These are phyloP conservation scores for Anas capensis DNA, from an alignment of 2,797 vertebrate genomes.

Conservation along the genomic window DNA sequence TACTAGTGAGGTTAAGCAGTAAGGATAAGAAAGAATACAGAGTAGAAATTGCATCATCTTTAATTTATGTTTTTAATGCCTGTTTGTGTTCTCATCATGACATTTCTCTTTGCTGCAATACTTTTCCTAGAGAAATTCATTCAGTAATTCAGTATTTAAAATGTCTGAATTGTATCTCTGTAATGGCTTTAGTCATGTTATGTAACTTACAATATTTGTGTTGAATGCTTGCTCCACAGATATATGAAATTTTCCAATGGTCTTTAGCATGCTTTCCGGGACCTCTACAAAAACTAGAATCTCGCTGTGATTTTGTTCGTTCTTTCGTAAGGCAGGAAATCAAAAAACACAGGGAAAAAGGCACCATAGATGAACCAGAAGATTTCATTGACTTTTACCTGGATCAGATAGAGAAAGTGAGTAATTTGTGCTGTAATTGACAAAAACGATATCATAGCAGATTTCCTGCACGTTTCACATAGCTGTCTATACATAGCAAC, in stretches of 20 bases:
- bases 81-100: not conserved
- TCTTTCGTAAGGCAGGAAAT: slow-evolving; percentile 38
- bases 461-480: not conserved
- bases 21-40: not conserved
- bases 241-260: not conserved
- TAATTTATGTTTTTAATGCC: not conserved
- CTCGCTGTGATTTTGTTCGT: not conserved
- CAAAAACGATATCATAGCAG: accelerated
- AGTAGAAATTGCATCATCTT: not conserved
- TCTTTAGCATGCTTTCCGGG: not conserved
- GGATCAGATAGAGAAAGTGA: slow-evolving; percentile 48
- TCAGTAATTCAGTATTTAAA: not conserved
- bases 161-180: accelerated
- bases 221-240: not conserved
- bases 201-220: not conserved
- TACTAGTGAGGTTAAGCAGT: not conserved
- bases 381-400: slow-evolving; percentile 64
- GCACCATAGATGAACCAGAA: not conserved
- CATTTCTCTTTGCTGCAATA: not conserved
- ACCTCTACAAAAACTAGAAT: accelerated
- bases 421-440: not conserved
- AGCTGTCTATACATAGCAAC: not conserved
- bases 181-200: not conserved
- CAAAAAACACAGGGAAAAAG: slow-evolving; percentile 22
- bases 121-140: not conserved